Evolutionary conservation across 2,888 invertebrate genomes (phyloP), one percentile per base, ranked within the genome.

Genomic region (Plagodis pulveraria): DNA sequence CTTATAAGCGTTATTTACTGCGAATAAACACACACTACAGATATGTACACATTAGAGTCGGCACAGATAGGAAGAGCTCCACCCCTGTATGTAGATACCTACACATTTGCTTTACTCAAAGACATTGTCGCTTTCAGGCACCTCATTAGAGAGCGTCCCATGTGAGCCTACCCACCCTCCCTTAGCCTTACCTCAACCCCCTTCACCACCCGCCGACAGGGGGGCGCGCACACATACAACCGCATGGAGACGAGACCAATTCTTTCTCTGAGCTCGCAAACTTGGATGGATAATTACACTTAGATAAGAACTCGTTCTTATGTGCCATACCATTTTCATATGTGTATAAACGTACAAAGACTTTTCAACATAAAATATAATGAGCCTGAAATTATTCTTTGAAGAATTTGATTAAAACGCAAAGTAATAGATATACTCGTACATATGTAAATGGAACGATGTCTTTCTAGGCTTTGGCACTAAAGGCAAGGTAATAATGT

Each of bases 121-220:
- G 91, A 91, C 91, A 92, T 91, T 92, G 91, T 91, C 91, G 91
- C 91, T 91, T 91, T 91, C 91, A 91, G 91, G 91, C 91, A 92
- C 91, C 91, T 92, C 91, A 92, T 92, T 92, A 92, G 91, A 91
- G 91, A 86, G 88, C 88, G 91, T 91, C 91, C 90, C 91, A 90
- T 89, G 91, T 89, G 90, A 89, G 91, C 88, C 89, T 88, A 86
- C 86, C 83, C 81, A 72, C 72, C 66, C 76, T 76, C 77, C 70
- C 68, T 83, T 80, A 71, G 72, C 66, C 76, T 76, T 77, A 70
- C 68, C 67, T 67, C 67, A 61, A 63, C 65, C 63, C 73, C 67
- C 63, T 63, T 58, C 62, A 6, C 42, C 67, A 67, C 67, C 67
- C 63, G 63, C 58, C 78, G 80, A 43, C 63, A 51, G 50, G 49